Base-by-base conservation (phyloP, 2,113 vertebrate genomes). In the Sciurus niger region DNA sequence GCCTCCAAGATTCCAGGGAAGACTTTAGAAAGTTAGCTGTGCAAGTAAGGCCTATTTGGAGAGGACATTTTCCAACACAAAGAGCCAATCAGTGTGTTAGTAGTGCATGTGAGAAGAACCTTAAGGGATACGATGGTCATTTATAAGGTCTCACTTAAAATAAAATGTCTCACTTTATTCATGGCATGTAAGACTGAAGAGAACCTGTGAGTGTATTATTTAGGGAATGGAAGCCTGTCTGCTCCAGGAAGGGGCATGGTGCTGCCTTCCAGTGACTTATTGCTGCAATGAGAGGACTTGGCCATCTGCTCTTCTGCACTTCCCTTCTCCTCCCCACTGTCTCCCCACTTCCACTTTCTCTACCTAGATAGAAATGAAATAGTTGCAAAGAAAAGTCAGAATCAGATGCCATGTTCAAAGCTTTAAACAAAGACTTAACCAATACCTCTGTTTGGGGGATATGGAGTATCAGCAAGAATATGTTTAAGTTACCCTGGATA, bases 21-120 rank as follows among this genome's bases (percentile, higher is more conserved):
- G 97, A 98, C 97, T 98, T 98, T 98, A 98, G 98, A 98, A 98
- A 98, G 98, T 98, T 98, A 98, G 97, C 92, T 93, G 96, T 95
- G 95, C 73, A 96, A 98, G 95, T 67, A 51, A 98, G 95, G 94
- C 96, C 93, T 86, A 53, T 97, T 96, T 95, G 98, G 90, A 94
- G 96, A 97, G 96, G 96, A 98, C 84, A 86, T 93, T 98, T 98
- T 98, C 97, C 97, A 96, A 94, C 94, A 98, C 76, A 94, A 98
- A 95, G 96, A 97, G 93, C 88, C 93, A 87, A 94, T 97, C 97
- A 68, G 83, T 79, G 53, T 96, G 97, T 97, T 94, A 97, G 86
- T 32, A 93, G 86, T 94, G 95, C 82, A 83, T 97, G 87, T 93
- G 94, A 98, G 88, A 88, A 94, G 96, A 91, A 90, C 87, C 91